Conservation (phyloP, 2,888 invertebrate genomes). For the Eustalomyia histrio region DNA sequence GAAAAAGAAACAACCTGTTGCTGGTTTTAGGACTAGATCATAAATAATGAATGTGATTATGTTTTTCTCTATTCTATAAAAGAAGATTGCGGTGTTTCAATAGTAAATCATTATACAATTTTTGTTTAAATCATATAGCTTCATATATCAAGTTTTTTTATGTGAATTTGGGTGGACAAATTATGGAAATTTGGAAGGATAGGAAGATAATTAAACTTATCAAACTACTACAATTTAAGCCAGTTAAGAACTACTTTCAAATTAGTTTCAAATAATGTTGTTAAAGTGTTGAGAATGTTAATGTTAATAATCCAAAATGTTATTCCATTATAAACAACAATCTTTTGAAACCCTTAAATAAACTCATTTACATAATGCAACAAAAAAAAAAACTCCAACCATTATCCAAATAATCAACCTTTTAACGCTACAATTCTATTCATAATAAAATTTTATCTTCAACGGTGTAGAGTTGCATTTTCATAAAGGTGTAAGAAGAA, state of each 20-base stretch:
- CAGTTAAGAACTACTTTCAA: too few species aligned
- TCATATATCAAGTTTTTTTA: too few species aligned
- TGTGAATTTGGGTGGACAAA: too few species aligned
- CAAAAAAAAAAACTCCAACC: not conserved
- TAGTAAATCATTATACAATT: not conserved
- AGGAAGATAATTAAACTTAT: too few species aligned
- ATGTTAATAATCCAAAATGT: not conserved
- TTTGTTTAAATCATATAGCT: not conserved
- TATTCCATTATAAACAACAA: not conserved
- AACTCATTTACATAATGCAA: constrained; percentile 8
- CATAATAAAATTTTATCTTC: constrained; percentile 7
- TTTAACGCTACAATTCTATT: constrained; percentile 29
- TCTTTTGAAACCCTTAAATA: constrained; percentile 16
- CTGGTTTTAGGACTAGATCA: constrained; percentile 35
- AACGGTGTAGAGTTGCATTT: not conserved
- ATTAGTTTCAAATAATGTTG: too few species aligned
- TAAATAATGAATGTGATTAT: constrained; percentile 35
- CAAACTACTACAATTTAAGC: too few species aligned
- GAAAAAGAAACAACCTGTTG: constrained; percentile 50
- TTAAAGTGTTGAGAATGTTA: not conserved
- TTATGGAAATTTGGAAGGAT: too few species aligned
- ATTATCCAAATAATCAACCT: not conserved
- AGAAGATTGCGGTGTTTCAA: not conserved
- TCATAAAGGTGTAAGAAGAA: not conserved
- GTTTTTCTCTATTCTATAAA: not conserved